A percentile compares a stretch with the other conserved stretches of the same genome.
These are phyloP conservation scores for Gibbula magus DNA, from an alignment of 2,888 invertebrate genomes.

Conservation along the genomic window DNA sequence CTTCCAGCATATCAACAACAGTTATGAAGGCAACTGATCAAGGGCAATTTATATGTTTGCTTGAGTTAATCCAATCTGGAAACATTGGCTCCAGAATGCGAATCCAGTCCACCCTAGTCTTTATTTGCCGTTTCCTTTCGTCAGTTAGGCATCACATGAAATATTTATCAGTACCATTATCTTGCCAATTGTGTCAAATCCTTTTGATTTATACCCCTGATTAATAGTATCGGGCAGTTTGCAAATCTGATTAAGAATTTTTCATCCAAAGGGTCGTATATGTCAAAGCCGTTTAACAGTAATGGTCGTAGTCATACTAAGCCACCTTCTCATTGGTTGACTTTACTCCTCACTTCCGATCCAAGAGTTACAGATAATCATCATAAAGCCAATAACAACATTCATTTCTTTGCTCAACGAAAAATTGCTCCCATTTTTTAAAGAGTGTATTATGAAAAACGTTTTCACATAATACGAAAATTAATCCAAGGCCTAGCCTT, in stretches of 20 bases:
- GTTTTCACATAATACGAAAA: too few species aligned
- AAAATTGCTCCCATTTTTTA: too few species aligned
- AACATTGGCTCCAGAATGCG: not conserved
- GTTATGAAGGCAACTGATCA: not conserved
- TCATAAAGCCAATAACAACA: not conserved
- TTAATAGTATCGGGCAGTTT: slow-evolving; percentile 17
- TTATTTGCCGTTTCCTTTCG: not conserved
- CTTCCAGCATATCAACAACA: not conserved
- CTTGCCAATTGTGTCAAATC: slow-evolving; percentile 7
- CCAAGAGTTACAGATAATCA: not conserved
- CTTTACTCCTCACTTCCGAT: not conserved
- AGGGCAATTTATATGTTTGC: not conserved
- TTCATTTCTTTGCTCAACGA: too few species aligned
- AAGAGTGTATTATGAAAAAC: too few species aligned
- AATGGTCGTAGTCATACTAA: slow-evolving; percentile 5
- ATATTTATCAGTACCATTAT: not conserved
- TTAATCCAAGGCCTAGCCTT: too few species aligned
- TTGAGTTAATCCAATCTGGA: not conserved
- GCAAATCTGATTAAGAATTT: slow-evolving; percentile 6
- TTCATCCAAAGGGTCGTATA: not conserved
- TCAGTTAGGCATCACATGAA: not conserved
- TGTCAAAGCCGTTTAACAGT: slow-evolving; percentile 12
- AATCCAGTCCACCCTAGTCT: not conserved
- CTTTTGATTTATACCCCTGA: slow-evolving; percentile 8
- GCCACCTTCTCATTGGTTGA: not conserved